Evolutionary conservation across 2,113 vertebrate genomes (phyloP).

Genomic region (Murina feae): DNA sequence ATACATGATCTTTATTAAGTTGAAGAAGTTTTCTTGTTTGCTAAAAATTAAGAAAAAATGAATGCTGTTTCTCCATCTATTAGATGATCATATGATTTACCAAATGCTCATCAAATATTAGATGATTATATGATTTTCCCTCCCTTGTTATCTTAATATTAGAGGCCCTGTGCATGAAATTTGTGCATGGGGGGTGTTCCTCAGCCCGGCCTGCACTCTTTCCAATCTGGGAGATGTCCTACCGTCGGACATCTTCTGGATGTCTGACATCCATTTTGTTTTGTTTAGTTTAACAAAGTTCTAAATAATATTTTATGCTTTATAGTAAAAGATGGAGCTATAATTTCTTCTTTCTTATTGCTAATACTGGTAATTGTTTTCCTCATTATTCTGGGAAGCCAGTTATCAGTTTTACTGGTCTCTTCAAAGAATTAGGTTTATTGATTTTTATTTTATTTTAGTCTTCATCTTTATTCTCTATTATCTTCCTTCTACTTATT

Average conservation of each 20-base stretch:
- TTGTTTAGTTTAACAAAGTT: neutral
- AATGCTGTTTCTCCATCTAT: neutral
- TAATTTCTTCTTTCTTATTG: neutral
- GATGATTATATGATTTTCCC: neutral
- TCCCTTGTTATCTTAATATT: neutral
- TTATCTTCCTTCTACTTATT: neutral
- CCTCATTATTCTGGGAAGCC: neutral
- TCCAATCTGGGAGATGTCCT: too few relatives aligned
- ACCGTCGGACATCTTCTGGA: too few relatives aligned
- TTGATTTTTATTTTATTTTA: neutral
- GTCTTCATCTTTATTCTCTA: neutral
- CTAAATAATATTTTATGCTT: neutral
- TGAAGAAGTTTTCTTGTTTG: neutral
- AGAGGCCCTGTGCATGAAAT: too few relatives aligned
- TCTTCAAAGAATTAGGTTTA: constrained; percentile 10
- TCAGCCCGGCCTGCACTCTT: too few relatives aligned
- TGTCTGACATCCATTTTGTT: neutral
- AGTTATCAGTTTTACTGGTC: neutral
- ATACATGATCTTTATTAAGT: neutral
- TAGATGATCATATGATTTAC: neutral
- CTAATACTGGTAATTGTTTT: constrained; percentile 2
- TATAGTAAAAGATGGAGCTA: neutral
- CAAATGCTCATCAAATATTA: neutral
- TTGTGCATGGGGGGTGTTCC: too few relatives aligned
- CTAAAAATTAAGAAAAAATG: neutral